Conservation (phyloP, 2,113 vertebrate species). For the Leiothrix lutea region DNA sequence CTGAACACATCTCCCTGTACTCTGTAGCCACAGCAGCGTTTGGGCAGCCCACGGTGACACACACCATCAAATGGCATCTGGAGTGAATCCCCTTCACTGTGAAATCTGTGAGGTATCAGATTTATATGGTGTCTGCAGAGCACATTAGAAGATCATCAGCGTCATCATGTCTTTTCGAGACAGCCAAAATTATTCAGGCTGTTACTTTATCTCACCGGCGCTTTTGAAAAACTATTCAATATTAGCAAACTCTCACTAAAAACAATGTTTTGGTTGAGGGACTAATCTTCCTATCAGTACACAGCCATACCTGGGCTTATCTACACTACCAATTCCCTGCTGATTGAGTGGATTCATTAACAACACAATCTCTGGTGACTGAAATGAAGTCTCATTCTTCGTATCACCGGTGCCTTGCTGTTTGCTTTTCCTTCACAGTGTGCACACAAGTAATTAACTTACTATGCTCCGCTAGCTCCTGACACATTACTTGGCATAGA, state of each 20-base stretch:
- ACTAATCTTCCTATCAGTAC: slow-evolving; percentile 37
- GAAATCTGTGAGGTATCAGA: slow-evolving; percentile 9
- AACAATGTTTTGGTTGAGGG: slow-evolving; percentile 47
- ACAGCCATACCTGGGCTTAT: slow-evolving; percentile 47
- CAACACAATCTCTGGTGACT: slow-evolving; percentile 51
- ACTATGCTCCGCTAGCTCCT: slow-evolving; percentile 61
- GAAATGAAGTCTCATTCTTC: slow-evolving; percentile 62
- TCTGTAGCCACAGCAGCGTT: not conserved
- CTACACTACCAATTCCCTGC: slow-evolving; percentile 36
- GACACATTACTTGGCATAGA: slow-evolving; percentile 58
- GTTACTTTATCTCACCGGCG: not conserved
- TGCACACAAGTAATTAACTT: slow-evolving; percentile 74
- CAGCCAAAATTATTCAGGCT: slow-evolving; percentile 24
- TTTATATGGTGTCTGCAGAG: slow-evolving; percentile 39
- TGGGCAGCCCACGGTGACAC: not conserved
- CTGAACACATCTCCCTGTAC: not conserved
- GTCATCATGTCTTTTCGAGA: not conserved
- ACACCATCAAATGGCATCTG: not conserved
- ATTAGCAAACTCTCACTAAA: slow-evolving; percentile 21
- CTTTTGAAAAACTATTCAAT: slow-evolving; percentile 15
- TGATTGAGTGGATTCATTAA: slow-evolving; percentile 66
- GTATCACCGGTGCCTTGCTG: slow-evolving; percentile 45
- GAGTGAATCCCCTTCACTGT: not conserved
- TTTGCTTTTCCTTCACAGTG: slow-evolving; percentile 63
- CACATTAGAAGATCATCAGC: slow-evolving; percentile 27